A percentile compares a stretch with the other conserved stretches of the same genome.
phyloP scores from a whole-genome alignment of 2,888 invertebrate species.

The Pachycephus smyrnensis region DNA sequence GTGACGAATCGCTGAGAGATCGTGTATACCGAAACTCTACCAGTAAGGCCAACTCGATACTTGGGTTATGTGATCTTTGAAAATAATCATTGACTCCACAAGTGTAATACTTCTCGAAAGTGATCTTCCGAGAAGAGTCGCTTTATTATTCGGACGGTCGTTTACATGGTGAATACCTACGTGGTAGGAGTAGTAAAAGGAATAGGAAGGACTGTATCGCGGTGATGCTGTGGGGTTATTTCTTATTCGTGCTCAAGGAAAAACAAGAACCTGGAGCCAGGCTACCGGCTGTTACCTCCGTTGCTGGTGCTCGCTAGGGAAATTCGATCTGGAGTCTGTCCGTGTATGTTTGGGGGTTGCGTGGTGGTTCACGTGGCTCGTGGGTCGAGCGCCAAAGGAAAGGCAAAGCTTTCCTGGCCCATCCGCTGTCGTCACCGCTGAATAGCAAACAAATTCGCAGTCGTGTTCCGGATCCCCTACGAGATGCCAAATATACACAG shows the following conservation, averaged over 20 bases:
- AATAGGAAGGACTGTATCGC: background rate
- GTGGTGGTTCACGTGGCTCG: conserved; percentile 23
- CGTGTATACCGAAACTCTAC: background rate
- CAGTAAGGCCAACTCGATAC: background rate
- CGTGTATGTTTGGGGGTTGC: conserved; percentile 57
- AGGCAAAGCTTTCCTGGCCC: conserved; percentile 18
- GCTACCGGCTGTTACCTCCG: background rate
- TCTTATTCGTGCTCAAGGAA: conserved; percentile 48
- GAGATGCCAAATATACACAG: conserved; percentile 6
- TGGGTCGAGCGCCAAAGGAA: conserved; percentile 22
- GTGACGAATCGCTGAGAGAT: background rate
- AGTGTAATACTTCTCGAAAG: background rate
- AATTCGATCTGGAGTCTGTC: conserved; percentile 59
- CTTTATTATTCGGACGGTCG: background rate
- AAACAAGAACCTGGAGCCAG: background rate
- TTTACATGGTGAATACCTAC: background rate
- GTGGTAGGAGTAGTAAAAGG: background rate
- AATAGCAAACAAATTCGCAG: conserved; percentile 22
- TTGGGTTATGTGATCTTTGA: background rate
- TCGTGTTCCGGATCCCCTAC: background rate
- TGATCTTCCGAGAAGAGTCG: background rate
- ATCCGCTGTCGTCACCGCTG: conserved; percentile 6
- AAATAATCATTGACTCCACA: background rate
- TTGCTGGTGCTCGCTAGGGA: conserved; percentile 52
- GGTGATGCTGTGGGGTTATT: conserved; percentile 23